Evolutionary conservation across 2,888 invertebrate species (phyloP), one percentile per base, ranked within the genome.

Genomic region (Temnothorax unifasciatus): DNA sequence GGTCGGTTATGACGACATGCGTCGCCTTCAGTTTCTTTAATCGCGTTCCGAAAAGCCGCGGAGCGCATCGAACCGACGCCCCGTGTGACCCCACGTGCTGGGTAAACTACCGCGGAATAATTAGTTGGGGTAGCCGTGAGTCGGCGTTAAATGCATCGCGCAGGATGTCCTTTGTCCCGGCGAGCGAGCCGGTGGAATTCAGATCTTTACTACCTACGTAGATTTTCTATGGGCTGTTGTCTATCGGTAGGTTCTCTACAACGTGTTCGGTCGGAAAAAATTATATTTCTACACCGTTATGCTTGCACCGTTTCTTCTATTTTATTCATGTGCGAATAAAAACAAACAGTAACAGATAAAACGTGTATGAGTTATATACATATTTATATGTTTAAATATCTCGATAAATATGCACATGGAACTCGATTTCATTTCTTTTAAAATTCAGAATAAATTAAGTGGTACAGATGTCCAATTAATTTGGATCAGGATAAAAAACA

Each of bases 51-150:
- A 92, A 92, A 92, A 88, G 85, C 91, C 87, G 82, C 90, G 90
- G 89, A 91, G 93, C 93, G 93, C 93, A 93, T 93, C 93, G 92
- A 93, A 91, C 91, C 92, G 92, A 88, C 86, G 85, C 86, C 89
- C 89, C 83, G 82, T 86, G 71, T 87, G 91, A 90, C 87, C 90
- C 89, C 85, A 87, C 88, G 86, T 86, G 89, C 86, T 88, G 44
- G 21, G 81, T 84, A 84, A 83, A 84, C 71, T 71, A 82, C 87
- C 83, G 82, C 74, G 83, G 83, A 88, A 91, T 92, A 92, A 92
- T 92, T 92, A 91, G 90, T 90, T 90, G 88, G 89, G 90, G 90
- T 89, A 91, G 91, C 90, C 85, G 88, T 91, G 92, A 92, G 88
- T 92, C 86, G 90, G 86, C 89, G 90, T 87, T 86, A 86, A 89